Evolutionary conservation across 2,113 vertebrate genomes (phyloP).

Genomic region (Cromileptes altivelis): DNA sequence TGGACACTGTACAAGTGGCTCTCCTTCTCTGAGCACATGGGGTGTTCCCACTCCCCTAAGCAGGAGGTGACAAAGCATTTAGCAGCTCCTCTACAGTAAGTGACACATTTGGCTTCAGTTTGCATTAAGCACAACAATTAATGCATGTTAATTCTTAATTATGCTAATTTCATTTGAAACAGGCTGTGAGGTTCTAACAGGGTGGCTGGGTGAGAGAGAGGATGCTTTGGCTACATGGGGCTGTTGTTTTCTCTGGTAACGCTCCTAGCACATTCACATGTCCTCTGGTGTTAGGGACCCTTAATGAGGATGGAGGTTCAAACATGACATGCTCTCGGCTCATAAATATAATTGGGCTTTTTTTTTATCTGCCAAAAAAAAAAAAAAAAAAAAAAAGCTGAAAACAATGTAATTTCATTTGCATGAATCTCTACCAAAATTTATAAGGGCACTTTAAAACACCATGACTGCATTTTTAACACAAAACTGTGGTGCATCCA

Average conservation of each 20-base stretch:
- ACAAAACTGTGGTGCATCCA: constrained; percentile 6
- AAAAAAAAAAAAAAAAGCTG: constrained; percentile 34
- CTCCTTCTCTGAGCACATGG: constrained; percentile 51
- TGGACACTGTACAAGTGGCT: constrained; percentile 18
- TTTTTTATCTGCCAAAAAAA: constrained; percentile 62
- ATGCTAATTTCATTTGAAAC: constrained; percentile 95
- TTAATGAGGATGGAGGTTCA: constrained; percentile 81
- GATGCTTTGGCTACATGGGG: constrained; percentile 85
- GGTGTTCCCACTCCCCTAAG: constrained; percentile 88
- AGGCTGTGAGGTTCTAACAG: constrained; percentile 91
- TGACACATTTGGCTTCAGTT: constrained; percentile 95
- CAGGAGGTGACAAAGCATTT: constrained; percentile 93
- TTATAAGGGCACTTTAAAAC: constrained; percentile 14
- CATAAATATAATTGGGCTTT: constrained; percentile 77
- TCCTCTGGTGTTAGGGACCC: constrained; percentile 78
- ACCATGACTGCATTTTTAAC: constrained; percentile 11
- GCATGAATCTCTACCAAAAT: constrained; percentile 39
- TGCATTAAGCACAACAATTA: constrained; percentile 97
- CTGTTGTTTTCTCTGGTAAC: constrained; percentile 87
- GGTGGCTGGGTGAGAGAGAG: constrained; percentile 91
- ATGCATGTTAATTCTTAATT: constrained; percentile 99
- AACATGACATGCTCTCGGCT: constrained; percentile 77
- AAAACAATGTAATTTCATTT: constrained; percentile 66
- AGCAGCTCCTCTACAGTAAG: constrained; percentile 89
- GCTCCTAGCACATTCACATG: constrained; percentile 82